A percentile compares a stretch with the other conserved stretches of the same genome.
Evolutionary conservation across 2,113 vertebrate genomes (phyloP).

Genomic region (Pipa parva): DNA sequence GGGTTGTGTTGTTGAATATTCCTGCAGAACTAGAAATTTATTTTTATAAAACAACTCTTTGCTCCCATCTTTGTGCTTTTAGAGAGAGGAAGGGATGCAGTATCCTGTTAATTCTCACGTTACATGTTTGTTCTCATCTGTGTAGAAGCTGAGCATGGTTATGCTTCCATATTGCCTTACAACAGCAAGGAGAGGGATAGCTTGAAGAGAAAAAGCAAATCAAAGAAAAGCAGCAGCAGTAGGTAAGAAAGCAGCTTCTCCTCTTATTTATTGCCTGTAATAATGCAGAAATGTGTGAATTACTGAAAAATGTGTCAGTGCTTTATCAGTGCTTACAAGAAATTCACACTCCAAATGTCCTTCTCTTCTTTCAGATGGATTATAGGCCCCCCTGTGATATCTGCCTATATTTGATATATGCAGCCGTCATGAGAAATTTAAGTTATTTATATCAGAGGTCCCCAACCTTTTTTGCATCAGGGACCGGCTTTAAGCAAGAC

Average conservation of each 20-base stretch:
- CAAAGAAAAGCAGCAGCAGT: constrained; percentile 83
- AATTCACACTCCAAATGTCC: no score
- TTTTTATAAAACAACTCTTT: not conserved
- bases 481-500: no score
- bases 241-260: constrained; percentile 63
- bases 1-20: not conserved
- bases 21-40: not conserved
- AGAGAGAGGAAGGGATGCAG: not conserved
- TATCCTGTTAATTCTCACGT: constrained; percentile 12
- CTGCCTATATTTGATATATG: no score
- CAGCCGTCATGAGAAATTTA: no score
- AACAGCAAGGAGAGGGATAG: constrained; percentile 75
- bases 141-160: constrained; percentile 90
- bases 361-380: no score
- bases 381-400: no score
- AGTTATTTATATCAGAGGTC: no score
- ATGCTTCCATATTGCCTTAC: constrained; percentile 88
- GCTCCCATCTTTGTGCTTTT: constrained; percentile 26
- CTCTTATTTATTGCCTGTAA: not conserved
- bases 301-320: not conserved
- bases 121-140: constrained; percentile 52
- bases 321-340: not conserved
- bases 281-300: not conserved
- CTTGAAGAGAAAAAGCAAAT: constrained; percentile 80
- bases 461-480: no score